Conservation (phyloP, 2,113 vertebrate species). For the Aptenodytes forsteri region DNA sequence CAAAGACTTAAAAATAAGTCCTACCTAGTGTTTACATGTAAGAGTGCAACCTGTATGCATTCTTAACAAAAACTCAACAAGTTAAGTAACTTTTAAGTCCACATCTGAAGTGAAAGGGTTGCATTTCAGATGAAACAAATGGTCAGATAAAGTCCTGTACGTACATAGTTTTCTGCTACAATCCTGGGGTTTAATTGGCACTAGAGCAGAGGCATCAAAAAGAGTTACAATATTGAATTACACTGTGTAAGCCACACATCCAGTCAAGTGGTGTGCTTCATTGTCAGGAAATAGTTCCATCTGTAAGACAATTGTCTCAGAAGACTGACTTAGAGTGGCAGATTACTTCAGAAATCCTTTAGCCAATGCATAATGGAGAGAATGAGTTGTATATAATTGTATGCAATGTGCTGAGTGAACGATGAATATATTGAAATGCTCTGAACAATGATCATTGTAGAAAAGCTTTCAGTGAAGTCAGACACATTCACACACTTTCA, state of each 20-base stretch:
- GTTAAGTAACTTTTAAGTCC: neutral
- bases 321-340: neutral
- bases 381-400: neutral
- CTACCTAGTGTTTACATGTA: neutral
- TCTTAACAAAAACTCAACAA: neutral
- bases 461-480: neutral
- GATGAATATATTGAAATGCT: neutral
- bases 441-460: neutral
- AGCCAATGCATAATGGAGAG: neutral
- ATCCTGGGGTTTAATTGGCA: neutral
- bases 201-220: neutral
- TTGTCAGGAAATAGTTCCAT: neutral
- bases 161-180: neutral
- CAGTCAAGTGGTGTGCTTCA: neutral
- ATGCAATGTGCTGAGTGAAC: neutral
- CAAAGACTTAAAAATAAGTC: neutral
- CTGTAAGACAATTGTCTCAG: neutral
- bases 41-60: neutral
- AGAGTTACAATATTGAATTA: neutral
- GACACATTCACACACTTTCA: neutral
- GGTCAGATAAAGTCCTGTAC: neutral
- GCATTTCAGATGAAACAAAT: neutral
- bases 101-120: neutral
- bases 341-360: neutral
- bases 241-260: neutral